Base-by-base conservation (phyloP, 2,113 vertebrate species). In the Probosciger aterrimus region DNA sequence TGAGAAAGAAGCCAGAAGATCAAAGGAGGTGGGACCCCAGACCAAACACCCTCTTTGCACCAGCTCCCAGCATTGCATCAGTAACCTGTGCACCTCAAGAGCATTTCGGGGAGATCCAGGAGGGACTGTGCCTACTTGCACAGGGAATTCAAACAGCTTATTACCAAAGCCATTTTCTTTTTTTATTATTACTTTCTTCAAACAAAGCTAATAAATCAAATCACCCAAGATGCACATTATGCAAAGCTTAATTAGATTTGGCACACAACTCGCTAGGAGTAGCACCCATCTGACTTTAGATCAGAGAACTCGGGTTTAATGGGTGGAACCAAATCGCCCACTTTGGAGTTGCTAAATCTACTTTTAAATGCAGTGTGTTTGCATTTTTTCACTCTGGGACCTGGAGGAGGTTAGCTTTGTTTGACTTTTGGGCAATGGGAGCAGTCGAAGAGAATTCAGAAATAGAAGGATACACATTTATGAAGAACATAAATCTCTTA, bases 131-230 rank as follows among this genome's bases (percentile, higher is more conserved):
- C 91, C 94, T 97, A 88, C 95, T 91, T 94, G 95, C 93, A 95
- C 88, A 71, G 91, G 81, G 93, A 96, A 94, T 92, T 90, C 96
- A 97, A 97, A 95, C 93, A 67, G 93, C 95, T 97, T 95, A 92
- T 96, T 97, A 95, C 97, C 92, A 97, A 93, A 92, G 71, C 70
- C 30, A 82, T 91, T 92, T 97, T 98, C 97, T 97, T 87, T 85
- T 98, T 96, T 97, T 97, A 91, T 94, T 80, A 67, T 97, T 96
- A 95, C 93, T 95, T 94, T 94, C 96, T 98, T 97, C 97, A 97
- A 97, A 97, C 95, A 73, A 90, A 91, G 92, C 94, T 97, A 93
- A 95, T 98, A 97, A 98, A 98, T 97, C 97, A 88, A 93, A 96
- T 96, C 91, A 68, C 73, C 94, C 90, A 77, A 92, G 87, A 94